phyloP scores from a whole-genome alignment of 2,113 vertebrate genomes.

The Myiozetetes cayanensis region DNA sequence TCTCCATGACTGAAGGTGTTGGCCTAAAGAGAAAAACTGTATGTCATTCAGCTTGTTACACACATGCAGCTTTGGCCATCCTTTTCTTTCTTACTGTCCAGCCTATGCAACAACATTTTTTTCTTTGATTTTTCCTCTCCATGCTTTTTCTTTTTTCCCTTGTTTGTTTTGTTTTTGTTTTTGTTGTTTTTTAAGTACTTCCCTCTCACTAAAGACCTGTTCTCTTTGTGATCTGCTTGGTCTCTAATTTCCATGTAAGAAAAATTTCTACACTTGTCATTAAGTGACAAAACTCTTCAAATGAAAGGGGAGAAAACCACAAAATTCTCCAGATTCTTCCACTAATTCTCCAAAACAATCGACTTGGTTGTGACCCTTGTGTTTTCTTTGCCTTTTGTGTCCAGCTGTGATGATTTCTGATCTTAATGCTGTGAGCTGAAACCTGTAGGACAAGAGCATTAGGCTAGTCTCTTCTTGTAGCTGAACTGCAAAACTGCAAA shows the following conservation, averaged over 20 bases:
- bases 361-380: not conserved
- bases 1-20: not conserved
- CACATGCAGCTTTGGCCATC: not conserved
- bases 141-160: not conserved
- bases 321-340: constrained; percentile 1
- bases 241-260: not conserved
- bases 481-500: not conserved
- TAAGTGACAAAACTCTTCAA: not conserved
- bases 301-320: not conserved
- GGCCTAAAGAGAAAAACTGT: not conserved
- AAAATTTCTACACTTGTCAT: not conserved
- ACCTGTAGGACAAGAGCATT: not conserved
- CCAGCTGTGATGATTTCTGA: not conserved
- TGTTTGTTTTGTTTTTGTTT: not conserved
- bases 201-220: not conserved
- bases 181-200: not conserved
- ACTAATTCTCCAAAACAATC: constrained; percentile 8
- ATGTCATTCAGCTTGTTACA: not conserved
- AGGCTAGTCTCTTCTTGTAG: not conserved
- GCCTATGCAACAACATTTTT: not conserved
- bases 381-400: not conserved
- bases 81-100: not conserved
- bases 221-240: not conserved
- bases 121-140: not conserved
- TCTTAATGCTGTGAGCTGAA: not conserved